Base-by-base conservation (phyloP, 2,888 invertebrate genomes). In the Brachyopa scutellaris region DNA sequence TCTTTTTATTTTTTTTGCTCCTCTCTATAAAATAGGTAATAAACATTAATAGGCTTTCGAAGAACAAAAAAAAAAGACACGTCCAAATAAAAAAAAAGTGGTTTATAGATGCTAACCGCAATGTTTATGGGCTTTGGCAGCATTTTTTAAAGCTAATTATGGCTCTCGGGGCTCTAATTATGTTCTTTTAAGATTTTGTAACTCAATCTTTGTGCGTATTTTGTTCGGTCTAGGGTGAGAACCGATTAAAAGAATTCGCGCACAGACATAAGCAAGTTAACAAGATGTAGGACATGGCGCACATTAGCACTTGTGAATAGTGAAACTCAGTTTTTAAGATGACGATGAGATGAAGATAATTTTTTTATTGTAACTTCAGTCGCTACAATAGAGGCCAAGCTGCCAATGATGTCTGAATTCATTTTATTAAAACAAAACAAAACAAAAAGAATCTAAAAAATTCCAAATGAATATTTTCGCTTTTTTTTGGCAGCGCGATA, bases 141-240 rank as follows among this genome's bases (percentile, higher is more conserved):
- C 62, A 64, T 79, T 70, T 59, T 49, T 69, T 59, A 53, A 70
- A 49, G 66, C 77, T 77, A 66, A 83, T 83, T 78, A 83, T 40
- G 70, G 62, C 36, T 76, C 69, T 69, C 76, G 15, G 11, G 53
- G 62, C 57, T 76, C 69, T 69, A 80, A 80, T 80, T 76, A 76
- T 62, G 66, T 74, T 53, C 21, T 38, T 36, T 51, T 15, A 19
- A 38, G 42, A 53, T 51, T 72, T 64, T 45, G 78, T 66, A 78
- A 73, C 51, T 73, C 29, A 59, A 73, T 80, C 49, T 15, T 36
- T 49, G 17, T 33, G 19, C 23, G 36, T 9, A 40, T 33, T 17
- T n/a, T 29, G 13, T 13, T 8, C 8, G 1, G 55, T 57, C 45
- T 66, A 70, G 59, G 70, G 77, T 82, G 77, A 72, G 77, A 77